Conservation (phyloP, 2,888 invertebrate genomes). For the Siphonodentalium dalli region DNA sequence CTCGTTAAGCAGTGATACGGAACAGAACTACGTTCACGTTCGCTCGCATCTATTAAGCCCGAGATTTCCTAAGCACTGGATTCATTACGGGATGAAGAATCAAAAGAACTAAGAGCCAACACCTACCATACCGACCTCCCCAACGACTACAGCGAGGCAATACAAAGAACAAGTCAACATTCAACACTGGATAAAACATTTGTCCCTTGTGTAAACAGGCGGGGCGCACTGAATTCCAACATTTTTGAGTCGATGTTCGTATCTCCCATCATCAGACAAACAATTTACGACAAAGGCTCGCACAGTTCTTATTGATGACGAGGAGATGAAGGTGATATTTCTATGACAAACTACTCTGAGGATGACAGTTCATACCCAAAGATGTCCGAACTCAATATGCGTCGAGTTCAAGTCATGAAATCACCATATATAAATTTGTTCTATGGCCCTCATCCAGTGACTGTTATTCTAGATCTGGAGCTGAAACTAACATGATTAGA, state of each 20-base stretch:
- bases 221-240: conserved; percentile 5
- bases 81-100: conserved; percentile 3
- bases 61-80: conserved; percentile 21
- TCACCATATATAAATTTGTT: too few species aligned
- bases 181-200: neutral
- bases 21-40: conserved; percentile 14
- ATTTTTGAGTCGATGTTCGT: conserved; percentile 19
- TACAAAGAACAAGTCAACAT: neutral
- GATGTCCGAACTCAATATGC: too few species aligned
- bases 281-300: conserved; percentile 5
- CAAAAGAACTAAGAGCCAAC: neutral
- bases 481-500: too few species aligned
- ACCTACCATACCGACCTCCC: neutral
- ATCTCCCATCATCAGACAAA: conserved; percentile 16
- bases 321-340: conserved; percentile 1
- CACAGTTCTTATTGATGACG: neutral
- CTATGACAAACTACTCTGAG: too few species aligned
- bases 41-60: conserved; percentile 23
- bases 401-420: too few species aligned
- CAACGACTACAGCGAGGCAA: neutral
- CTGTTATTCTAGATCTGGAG: too few species aligned
- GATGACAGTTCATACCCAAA: too few species aligned
- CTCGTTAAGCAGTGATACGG: conserved; percentile 23
- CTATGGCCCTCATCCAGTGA: too few species aligned
- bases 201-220: conserved; percentile 26